A percentile compares a stretch with the other conserved stretches of the same genome.
phyloP scores from a whole-genome alignment of 2,113 vertebrate genomes.

The Psittacus erithacus region DNA sequence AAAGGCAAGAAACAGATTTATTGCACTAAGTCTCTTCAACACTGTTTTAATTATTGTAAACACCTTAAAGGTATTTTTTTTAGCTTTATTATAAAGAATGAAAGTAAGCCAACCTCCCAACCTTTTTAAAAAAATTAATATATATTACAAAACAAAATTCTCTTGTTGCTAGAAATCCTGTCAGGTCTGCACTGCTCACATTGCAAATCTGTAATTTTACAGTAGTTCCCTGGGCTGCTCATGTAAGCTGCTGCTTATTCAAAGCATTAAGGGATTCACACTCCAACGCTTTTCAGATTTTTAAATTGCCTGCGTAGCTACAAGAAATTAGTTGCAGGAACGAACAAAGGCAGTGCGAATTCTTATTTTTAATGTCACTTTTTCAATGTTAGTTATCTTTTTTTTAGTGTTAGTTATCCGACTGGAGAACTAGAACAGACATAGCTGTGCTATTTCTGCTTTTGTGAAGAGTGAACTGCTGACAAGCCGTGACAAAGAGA shows the following conservation, averaged over 20 bases:
- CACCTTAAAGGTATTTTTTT: neutral
- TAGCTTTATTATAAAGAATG: neutral
- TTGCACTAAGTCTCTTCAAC: neutral
- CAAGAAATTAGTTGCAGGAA: neutral
- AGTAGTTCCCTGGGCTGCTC: neutral
- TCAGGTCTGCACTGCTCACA: neutral
- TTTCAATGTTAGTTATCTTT: neutral
- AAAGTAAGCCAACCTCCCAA: neutral
- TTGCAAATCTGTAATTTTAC: neutral
- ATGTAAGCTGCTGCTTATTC: neutral
- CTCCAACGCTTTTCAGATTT: neutral
- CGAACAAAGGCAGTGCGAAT: neutral
- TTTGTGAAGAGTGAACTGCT: neutral
- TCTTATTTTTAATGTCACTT: neutral
- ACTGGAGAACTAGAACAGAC: neutral
- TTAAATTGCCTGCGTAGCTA: neutral
- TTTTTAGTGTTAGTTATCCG: neutral
- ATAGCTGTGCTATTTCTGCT: neutral
- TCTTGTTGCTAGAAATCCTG: neutral
- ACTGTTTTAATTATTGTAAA: neutral
- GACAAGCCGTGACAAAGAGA: neutral
- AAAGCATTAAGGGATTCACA: neutral
- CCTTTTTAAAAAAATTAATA: neutral
- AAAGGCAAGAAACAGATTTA: neutral
- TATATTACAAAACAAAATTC: neutral